Conservation (phyloP, 2,888 invertebrate genomes). For the Quadroppia sp. region DNA sequence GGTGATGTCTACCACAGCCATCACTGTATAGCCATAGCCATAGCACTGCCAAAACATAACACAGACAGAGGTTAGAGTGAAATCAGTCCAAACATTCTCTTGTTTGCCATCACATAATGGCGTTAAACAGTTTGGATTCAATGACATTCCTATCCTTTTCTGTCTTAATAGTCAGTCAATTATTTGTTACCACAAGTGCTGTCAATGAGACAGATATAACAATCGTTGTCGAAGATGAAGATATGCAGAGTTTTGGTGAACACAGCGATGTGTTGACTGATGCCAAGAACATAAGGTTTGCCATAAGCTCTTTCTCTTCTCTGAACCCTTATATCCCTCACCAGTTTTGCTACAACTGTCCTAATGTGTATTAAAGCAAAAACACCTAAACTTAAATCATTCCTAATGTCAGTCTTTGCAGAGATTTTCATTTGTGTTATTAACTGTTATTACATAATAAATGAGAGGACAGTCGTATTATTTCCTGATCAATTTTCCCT, state of each 20-base stretch:
- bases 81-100: not conserved
- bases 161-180: not conserved
- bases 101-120: constrained; percentile 17
- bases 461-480: too few relatives aligned
- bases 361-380: not conserved
- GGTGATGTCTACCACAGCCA: too few relatives aligned
- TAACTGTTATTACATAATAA: not conserved
- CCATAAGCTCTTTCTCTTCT: not conserved
- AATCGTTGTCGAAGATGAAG: constrained; percentile 19
- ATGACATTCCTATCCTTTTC: not conserved
- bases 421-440: too few relatives aligned
- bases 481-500: not conserved
- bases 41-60: constrained; percentile 4
- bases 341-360: not conserved
- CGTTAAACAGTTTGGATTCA: not conserved
- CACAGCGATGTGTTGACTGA: too few relatives aligned
- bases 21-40: not conserved
- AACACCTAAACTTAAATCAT: not conserved
- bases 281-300: constrained; percentile 30
- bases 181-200: not conserved
- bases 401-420: not conserved
- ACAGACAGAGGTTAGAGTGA: constrained; percentile 6
- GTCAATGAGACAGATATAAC: constrained; percentile 22
- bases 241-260: too few relatives aligned
- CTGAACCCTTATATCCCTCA: too few relatives aligned